Percentiles rank a stretch among this genome's conserved stretches.
Conservation (phyloP, 2,113 vertebrate genomes). For the Nymphicus hollandicus region DNA sequence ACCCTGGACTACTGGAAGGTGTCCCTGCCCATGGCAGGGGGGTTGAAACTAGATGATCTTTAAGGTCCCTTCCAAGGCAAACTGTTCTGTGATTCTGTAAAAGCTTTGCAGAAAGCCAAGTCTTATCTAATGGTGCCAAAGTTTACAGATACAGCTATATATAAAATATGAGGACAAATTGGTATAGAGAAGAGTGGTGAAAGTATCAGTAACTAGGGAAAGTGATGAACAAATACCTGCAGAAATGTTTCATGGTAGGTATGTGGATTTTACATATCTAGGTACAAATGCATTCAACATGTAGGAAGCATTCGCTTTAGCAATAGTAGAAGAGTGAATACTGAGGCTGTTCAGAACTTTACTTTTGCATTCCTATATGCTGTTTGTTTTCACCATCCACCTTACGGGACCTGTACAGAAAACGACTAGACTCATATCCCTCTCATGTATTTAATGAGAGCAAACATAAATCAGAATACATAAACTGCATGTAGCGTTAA, state of each 20-base stretch:
- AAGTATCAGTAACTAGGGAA: background rate
- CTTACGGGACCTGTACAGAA: background rate
- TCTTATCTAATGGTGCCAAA: background rate
- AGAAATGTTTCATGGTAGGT: background rate
- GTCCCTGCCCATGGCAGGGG: background rate
- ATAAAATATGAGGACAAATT: background rate
- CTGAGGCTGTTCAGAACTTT: background rate
- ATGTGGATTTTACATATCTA: background rate
- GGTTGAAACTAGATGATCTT: background rate
- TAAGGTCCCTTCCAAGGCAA: background rate
- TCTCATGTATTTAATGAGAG: background rate
- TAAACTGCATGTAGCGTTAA: background rate
- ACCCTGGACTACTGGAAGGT: background rate
- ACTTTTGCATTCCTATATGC: background rate
- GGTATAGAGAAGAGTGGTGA: background rate
- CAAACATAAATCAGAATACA: background rate
- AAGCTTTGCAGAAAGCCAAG: background rate
- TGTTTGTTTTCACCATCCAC: background rate
- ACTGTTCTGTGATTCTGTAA: background rate
- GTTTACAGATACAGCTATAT: background rate
- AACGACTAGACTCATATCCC: fast-evolving
- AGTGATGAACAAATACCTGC: background rate
- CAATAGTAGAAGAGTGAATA: background rate
- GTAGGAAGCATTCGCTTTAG: background rate
- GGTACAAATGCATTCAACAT: background rate